A percentile compares a stretch with the other conserved stretches of the same genome.
Conservation (phyloP, 2,797 vertebrate species). For the Silurus lanzhouensis region DNA sequence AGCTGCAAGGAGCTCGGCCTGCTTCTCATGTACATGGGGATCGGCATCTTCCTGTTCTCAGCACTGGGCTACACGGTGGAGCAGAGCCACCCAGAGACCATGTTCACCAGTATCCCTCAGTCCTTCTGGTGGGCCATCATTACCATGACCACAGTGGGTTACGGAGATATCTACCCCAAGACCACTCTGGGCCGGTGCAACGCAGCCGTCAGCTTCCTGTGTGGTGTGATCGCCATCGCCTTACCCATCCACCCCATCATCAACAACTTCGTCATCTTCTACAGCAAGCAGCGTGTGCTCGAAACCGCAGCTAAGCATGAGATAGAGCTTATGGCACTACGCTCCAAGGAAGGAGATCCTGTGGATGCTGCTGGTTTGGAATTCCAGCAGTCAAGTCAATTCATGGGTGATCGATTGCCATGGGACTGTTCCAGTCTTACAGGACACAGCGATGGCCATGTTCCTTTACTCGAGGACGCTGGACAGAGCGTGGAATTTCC, state of each 20-base stretch:
- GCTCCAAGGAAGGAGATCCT: conserved; percentile 69
- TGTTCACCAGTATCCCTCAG: conserved; percentile 98
- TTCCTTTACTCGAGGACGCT: conserved; percentile 81
- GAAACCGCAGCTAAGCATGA: conserved; percentile 95
- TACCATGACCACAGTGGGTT: conserved; percentile 98
- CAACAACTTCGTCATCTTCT: conserved; percentile 96
- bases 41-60: conserved; percentile 96
- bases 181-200: conserved; percentile 94
- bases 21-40: conserved; percentile 95
- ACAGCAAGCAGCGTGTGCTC: conserved; percentile 95
- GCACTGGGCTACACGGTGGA: conserved; percentile 97
- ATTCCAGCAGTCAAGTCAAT: conserved; percentile 29
- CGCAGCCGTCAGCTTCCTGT: conserved; percentile 95
- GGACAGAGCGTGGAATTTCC: conserved; percentile 73
- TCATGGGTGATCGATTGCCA: conserved; percentile 49
- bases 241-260: conserved; percentile 98
- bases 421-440: conserved; percentile 62
- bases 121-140: conserved; percentile 99
- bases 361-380: not conserved
- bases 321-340: conserved; percentile 91
- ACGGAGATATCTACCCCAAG: conserved; percentile 97
- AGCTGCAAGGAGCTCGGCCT: conserved; percentile 95
- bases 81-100: conserved; percentile 91
- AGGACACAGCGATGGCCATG: conserved; percentile 83
- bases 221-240: conserved; percentile 95